These are phyloP conservation scores for Neogobius melanostomus DNA, from an alignment of 2,113 vertebrate species.

Conservation along the genomic window DNA sequence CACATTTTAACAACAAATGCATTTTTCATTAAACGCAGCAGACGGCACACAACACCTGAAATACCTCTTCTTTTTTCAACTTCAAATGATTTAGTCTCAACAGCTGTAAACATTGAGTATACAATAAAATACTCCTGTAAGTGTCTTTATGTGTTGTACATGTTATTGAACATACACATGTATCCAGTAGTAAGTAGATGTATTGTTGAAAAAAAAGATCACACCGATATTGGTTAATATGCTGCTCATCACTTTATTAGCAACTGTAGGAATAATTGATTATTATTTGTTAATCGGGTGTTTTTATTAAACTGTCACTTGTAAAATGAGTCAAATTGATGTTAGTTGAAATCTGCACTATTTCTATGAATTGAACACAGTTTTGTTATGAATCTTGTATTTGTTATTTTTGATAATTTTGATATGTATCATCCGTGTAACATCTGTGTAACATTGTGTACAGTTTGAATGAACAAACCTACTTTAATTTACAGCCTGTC, in stretches of 20 bases:
- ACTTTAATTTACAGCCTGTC: slow-evolving; percentile 5
- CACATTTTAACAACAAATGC: slow-evolving; percentile 2
- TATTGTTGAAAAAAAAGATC: too few species aligned
- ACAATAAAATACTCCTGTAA: slow-evolving; percentile 2
- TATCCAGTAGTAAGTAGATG: too few species aligned
- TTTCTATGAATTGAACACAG: slow-evolving; percentile 54
- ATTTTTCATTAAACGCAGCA: not conserved
- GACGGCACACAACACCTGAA: not conserved
- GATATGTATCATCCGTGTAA: slow-evolving; percentile 41
- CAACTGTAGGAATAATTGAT: not conserved
- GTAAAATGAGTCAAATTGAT: not conserved
- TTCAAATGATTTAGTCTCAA: not conserved
- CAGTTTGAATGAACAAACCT: slow-evolving; percentile 51
- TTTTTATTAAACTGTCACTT: not conserved
- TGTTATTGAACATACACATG: not conserved
- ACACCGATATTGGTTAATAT: too few species aligned
- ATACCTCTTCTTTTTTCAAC: slow-evolving; percentile 15
- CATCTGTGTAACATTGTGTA: slow-evolving; percentile 25
- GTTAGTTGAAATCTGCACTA: slow-evolving; percentile 24
- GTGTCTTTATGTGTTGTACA: not conserved
- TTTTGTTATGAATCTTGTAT: slow-evolving; percentile 11
- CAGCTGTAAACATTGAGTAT: slow-evolving; percentile 1
- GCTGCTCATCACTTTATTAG: too few species aligned
- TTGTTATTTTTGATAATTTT: slow-evolving; percentile 14
- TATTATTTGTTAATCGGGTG: not conserved